phyloP scores from a whole-genome alignment of 2,797 vertebrate species.

The Spinus olivaceus region DNA sequence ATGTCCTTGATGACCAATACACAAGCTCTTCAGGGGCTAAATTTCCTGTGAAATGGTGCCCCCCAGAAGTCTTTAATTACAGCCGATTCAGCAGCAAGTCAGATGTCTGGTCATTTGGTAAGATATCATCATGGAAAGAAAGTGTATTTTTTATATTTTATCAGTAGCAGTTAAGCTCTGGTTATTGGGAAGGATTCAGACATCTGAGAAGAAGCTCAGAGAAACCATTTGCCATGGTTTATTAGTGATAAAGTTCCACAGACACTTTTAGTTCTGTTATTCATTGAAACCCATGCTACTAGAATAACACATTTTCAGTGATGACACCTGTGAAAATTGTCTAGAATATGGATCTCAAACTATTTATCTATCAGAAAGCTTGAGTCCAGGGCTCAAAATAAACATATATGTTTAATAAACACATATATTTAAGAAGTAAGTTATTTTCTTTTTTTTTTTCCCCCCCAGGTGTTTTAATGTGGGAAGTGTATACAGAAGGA shows the following conservation, averaged over 20 bases:
- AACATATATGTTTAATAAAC: neutral
- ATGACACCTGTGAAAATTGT: neutral
- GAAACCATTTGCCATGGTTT: neutral
- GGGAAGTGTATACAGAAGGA: conserved; percentile 94
- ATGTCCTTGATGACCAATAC: conserved; percentile 92
- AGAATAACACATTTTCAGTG: neutral
- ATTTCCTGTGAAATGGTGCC: conserved; percentile 97
- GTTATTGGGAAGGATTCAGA: neutral
- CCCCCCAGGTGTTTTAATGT: conserved; percentile 89
- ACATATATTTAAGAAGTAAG: neutral
- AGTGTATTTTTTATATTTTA: neutral
- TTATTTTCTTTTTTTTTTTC: neutral
- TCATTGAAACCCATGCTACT: neutral
- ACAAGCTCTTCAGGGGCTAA: conserved; percentile 88
- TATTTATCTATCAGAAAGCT: neutral
- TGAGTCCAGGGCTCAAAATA: neutral
- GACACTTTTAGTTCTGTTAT: neutral
- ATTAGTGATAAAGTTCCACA: neutral
- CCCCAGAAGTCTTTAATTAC: conserved; percentile 93
- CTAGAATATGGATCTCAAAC: neutral
- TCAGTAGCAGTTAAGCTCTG: neutral
- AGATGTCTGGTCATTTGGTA: conserved; percentile 93
- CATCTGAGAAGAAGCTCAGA: neutral
- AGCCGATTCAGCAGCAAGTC: conserved; percentile 95
- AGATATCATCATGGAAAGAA: neutral